Evolutionary conservation across 2,888 invertebrate genomes (phyloP).

Genomic region (Amblyjoppa proteus): DNA sequence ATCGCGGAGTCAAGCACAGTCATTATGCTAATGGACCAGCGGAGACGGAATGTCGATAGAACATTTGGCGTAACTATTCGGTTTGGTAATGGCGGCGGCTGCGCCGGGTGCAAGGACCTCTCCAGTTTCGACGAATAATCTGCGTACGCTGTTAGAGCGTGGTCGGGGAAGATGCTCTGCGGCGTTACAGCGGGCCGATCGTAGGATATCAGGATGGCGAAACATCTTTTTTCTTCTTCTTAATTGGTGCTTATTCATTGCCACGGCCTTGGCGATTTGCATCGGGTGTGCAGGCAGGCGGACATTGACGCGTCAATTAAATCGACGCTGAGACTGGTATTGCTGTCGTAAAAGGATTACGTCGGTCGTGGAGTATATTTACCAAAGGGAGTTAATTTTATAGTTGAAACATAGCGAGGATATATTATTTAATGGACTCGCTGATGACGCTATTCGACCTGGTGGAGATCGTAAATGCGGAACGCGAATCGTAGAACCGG

Average conservation of each 20-base stretch:
- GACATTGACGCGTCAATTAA: constrained; percentile 2
- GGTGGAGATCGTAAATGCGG: constrained; percentile 13
- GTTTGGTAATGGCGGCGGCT: neutral
- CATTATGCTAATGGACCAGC: neutral
- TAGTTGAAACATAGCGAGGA: neutral
- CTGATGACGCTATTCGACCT: neutral
- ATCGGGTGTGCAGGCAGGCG: neutral
- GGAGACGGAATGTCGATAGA: neutral
- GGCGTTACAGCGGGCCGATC: neutral
- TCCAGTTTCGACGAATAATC: neutral
- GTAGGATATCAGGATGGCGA: neutral
- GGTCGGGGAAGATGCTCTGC: neutral
- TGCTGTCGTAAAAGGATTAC: neutral
- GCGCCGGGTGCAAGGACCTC: constrained; percentile 2
- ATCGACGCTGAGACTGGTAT: neutral
- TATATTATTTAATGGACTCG: neutral
- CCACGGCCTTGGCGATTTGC: neutral
- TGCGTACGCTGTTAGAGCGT: neutral
- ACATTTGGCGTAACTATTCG: neutral
- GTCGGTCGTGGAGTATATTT: neutral
- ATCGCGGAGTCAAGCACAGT: neutral
- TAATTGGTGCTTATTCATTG: constrained; percentile 3
- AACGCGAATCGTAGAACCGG: neutral
- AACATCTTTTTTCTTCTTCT: neutral
- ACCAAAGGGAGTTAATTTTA: neutral